Percentiles rank a stretch among this genome's conserved stretches.
phyloP scores from a whole-genome alignment of 2,888 invertebrate species.

The Tanaodytes sp. region DNA sequence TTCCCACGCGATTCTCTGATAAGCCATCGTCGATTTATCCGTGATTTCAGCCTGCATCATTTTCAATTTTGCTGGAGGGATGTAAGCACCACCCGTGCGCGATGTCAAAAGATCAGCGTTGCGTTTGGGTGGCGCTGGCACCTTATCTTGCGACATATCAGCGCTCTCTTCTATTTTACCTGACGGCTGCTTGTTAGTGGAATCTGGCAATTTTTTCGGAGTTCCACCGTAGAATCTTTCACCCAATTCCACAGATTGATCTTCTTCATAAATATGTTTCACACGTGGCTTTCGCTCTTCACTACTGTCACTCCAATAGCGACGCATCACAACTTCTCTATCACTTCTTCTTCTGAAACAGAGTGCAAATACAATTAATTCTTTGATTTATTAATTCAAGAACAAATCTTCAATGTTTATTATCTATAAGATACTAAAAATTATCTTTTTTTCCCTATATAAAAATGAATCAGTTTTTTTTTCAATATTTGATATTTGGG shows the following conservation, averaged over 20 bases:
- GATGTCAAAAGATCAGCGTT: conserved; percentile 83
- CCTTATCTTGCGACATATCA: conserved; percentile 54
- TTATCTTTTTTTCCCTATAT: no score
- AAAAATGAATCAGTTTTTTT: no score
- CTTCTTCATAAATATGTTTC: conserved; percentile 51
- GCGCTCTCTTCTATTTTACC: not conserved
- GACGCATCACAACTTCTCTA: conserved; percentile 47
- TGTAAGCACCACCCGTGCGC: conserved; percentile 94
- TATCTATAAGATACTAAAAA: no score
- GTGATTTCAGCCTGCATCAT: conserved; percentile 97
- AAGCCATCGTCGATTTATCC: conserved; percentile 95
- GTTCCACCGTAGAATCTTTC: conserved; percentile 59
- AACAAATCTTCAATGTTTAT: no score
- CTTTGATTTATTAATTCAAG: no score
- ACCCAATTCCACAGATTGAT: conserved; percentile 54
- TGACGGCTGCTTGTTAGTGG: not conserved
- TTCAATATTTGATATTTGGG: no score
- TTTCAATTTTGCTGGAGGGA: conserved; percentile 95
- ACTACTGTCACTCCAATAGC: conserved; percentile 60
- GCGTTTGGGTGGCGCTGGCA: conserved; percentile 72
- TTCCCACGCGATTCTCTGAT: conserved; percentile 98
- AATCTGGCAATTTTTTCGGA: conserved; percentile 28
- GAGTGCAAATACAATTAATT: no score
- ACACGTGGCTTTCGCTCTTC: conserved; percentile 17
- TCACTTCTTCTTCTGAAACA: conserved; percentile 24